Percentiles rank a stretch among this genome's conserved stretches.
Evolutionary conservation across 1,140 invertebrate species (phyloP).

Genomic region (Saccostrea echinata): DNA sequence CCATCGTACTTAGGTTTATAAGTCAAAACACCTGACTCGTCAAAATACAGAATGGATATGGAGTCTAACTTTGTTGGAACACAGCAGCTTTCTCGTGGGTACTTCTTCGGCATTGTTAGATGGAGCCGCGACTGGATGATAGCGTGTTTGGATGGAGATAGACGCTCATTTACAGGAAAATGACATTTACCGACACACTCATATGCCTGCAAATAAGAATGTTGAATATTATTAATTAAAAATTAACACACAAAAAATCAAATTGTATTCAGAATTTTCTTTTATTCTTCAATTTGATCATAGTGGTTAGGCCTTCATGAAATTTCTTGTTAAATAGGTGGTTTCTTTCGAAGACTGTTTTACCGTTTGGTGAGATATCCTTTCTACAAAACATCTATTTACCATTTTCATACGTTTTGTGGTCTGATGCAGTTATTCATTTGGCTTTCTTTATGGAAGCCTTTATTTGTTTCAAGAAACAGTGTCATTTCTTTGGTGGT

Average conservation of each 20-base stretch:
- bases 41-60: conserved; percentile 85
- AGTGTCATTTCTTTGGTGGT: neutral
- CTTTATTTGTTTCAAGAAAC: neutral
- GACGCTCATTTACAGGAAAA: conserved; percentile 93
- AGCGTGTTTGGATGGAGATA: conserved; percentile 99
- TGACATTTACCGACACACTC: conserved; percentile 97
- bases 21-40: conserved; percentile 84
- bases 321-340: neutral
- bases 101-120: conserved; percentile 89
- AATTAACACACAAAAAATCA: neutral
- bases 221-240: neutral
- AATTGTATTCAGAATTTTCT: neutral
- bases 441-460: neutral
- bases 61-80: conserved; percentile 85
- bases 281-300: neutral
- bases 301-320: neutral
- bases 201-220: conserved; percentile 85
- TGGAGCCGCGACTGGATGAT: conserved; percentile 98
- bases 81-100: conserved; percentile 83
- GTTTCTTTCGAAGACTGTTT: neutral
- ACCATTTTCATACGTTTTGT: neutral
- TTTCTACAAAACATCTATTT: neutral
- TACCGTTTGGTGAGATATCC: neutral
- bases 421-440: neutral
- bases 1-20: conserved; percentile 83